phyloP scores from a whole-genome alignment of 2,888 invertebrate genomes.

The Tribolium freemani region DNA sequence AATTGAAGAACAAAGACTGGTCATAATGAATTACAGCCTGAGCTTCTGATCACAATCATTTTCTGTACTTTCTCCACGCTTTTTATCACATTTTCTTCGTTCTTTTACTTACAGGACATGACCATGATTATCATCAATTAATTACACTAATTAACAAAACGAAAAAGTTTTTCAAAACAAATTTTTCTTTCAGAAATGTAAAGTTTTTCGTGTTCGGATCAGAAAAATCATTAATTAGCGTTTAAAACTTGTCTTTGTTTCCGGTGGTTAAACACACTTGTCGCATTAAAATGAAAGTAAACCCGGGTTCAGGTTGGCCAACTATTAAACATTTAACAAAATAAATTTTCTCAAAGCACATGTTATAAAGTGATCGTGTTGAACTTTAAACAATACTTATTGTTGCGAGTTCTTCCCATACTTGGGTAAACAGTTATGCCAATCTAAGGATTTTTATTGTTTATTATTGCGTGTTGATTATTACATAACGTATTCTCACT shows the following conservation, averaged over 20 bases:
- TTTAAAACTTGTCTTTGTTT: background rate
- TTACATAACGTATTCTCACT: slow-evolving; percentile 18
- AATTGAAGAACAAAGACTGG: background rate
- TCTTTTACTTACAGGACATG: background rate
- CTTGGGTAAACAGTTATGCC: slow-evolving; percentile 29
- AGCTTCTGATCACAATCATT: background rate
- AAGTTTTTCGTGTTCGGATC: no score
- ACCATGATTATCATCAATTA: background rate
- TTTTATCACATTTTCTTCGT: background rate
- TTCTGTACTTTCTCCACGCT: background rate
- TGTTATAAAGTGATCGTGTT: background rate
- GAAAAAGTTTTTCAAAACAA: background rate
- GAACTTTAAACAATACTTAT: slow-evolving; percentile 20
- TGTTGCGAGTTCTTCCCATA: slow-evolving; percentile 20
- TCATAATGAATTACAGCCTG: background rate
- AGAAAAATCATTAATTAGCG: no score
- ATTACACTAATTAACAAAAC: slow-evolving; percentile 4
- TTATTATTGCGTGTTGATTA: slow-evolving; percentile 2
- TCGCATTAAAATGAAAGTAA: no score
- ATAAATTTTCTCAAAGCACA: background rate
- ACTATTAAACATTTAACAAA: no score
- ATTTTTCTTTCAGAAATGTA: background rate
- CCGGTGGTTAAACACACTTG: background rate
- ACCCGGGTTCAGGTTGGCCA: no score
- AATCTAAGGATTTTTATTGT: slow-evolving; percentile 13